These are phyloP conservation scores for Enteromius mattozi DNA, from an alignment of 2,797 vertebrate species.

Conservation along the genomic window DNA sequence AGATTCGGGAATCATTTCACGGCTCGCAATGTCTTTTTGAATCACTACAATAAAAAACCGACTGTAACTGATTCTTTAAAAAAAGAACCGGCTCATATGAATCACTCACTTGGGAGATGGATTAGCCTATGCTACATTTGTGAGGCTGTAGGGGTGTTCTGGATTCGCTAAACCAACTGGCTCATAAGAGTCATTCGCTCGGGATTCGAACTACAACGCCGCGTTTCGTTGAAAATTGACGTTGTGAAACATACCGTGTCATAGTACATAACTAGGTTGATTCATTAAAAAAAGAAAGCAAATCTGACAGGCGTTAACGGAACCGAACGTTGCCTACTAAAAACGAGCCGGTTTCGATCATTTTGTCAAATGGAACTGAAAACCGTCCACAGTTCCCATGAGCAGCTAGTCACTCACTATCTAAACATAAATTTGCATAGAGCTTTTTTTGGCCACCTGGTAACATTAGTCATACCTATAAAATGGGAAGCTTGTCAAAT, in stretches of 20 bases:
- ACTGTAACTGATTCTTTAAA: not conserved
- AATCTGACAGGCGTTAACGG: not conserved
- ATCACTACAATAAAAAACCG: not conserved
- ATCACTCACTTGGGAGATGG: not conserved
- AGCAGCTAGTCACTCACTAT: not conserved
- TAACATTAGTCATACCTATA: not conserved
- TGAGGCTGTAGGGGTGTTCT: not conserved
- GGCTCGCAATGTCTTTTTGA: not conserved
- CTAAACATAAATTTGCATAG: not conserved
- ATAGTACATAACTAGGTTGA: not conserved
- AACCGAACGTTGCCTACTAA: not conserved
- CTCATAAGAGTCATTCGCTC: slow-evolving; percentile 7
- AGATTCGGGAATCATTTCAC: not conserved
- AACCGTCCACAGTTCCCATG: not conserved
- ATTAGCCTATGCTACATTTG: not conserved
- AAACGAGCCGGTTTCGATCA: not conserved
- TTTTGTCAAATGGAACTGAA: not conserved
- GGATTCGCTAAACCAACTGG: not conserved
- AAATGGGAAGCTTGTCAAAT: not conserved
- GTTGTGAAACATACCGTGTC: not conserved
- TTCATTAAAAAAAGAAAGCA: not conserved
- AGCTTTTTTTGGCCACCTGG: not conserved
- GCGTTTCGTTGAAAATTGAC: not conserved
- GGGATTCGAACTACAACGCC: not conserved
- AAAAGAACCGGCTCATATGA: slow-evolving; percentile 2